Evolutionary conservation across 2,797 vertebrate genomes (phyloP).

Genomic region (Spinus olivaceus): DNA sequence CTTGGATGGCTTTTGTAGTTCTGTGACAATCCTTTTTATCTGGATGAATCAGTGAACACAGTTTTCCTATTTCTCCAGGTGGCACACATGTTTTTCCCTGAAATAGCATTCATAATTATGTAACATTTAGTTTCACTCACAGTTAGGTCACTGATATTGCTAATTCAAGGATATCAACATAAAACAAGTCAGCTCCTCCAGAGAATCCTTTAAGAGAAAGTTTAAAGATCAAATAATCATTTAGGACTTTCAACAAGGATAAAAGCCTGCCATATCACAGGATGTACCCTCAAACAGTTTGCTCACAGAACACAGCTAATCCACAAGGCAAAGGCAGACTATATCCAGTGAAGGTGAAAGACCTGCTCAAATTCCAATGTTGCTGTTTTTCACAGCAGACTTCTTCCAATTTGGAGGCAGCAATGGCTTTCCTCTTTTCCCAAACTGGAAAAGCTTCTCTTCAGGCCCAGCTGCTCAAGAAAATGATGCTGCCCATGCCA

Average conservation of each 20-base stretch:
- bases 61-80: not conserved
- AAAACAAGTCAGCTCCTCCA: not conserved
- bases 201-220: not conserved
- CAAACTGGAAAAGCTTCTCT: not conserved
- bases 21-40: not conserved
- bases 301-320: not conserved
- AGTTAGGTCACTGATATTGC: not conserved
- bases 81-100: not conserved
- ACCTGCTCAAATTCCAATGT: not conserved
- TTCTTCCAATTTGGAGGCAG: not conserved
- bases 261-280: not conserved
- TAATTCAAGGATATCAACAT: not conserved
- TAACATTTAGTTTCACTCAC: not conserved
- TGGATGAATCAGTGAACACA: not conserved
- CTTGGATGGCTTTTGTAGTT: not conserved
- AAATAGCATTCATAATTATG: not conserved
- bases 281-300: not conserved
- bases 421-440: not conserved
- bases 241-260: not conserved
- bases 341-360: not conserved
- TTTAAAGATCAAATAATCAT: not conserved
- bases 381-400: not conserved
- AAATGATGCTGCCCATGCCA: fast-evolving
- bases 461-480: not conserved
- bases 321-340: not conserved